Conservation (phyloP, 2,797 vertebrate genomes). For the Loriculus beryllinus region DNA sequence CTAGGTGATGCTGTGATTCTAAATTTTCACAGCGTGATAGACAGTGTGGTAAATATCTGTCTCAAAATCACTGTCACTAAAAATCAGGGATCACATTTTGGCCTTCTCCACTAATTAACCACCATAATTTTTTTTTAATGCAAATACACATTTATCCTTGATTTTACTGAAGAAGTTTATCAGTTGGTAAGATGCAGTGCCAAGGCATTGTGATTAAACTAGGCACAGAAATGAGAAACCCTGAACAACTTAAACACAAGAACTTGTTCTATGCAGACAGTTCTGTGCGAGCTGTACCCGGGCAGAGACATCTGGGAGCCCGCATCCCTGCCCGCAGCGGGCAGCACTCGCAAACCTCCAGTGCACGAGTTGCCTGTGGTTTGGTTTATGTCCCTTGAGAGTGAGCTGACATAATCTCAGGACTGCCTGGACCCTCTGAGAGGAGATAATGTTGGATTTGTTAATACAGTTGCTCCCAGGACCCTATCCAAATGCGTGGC, state of each 20-base stretch:
- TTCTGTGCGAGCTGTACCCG: neutral
- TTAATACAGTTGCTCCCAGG: neutral
- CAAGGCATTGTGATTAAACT: neutral
- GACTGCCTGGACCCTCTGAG: neutral
- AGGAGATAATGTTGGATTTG: neutral
- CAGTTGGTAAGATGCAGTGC: neutral
- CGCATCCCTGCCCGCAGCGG: neutral
- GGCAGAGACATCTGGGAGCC: neutral
- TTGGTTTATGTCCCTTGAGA: neutral
- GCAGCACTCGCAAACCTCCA: neutral
- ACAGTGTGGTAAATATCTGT: neutral
- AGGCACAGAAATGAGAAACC: neutral
- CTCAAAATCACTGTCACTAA: neutral
- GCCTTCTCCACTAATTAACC: neutral
- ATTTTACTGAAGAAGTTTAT: neutral
- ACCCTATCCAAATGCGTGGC: neutral
- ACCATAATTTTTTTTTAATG: neutral
- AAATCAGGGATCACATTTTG: neutral
- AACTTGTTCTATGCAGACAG: neutral
- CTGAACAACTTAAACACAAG: neutral
- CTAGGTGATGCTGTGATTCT: neutral
- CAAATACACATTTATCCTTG: neutral
- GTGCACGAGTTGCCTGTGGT: neutral
- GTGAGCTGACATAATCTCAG: neutral
- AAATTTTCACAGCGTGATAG: neutral